A percentile compares a stretch with the other conserved stretches of the same genome.
Evolutionary conservation across 1,140 invertebrate genomes (phyloP).

Genomic region (Halotydeus destructor): DNA sequence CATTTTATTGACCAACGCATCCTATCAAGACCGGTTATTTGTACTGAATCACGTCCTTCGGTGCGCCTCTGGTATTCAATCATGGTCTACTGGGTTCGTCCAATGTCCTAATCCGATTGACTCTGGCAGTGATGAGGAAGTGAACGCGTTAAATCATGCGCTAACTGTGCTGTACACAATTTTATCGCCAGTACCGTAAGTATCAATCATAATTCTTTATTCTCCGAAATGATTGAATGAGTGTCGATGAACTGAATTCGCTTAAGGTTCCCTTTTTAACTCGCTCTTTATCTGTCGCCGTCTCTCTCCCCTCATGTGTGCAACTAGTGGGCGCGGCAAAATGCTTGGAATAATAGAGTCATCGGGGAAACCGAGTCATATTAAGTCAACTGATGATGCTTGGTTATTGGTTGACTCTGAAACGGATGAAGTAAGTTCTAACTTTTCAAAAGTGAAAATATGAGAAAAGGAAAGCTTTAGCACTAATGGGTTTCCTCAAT

Average conservation of each 20-base stretch:
- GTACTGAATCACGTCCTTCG: constrained; percentile 12
- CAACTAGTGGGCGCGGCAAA: neutral
- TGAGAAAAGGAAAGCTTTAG: constrained; percentile 2
- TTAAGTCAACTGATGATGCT: neutral
- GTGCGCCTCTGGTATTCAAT: constrained; percentile 9
- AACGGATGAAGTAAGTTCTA: neutral
- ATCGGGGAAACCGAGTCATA: neutral
- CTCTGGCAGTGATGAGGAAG: neutral
- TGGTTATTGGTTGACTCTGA: constrained; percentile 9
- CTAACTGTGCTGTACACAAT: constrained; percentile 10
- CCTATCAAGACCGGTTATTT: constrained; percentile 9
- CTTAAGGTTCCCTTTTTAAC: no score
- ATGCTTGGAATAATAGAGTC: neutral
- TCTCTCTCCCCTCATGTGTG: neutral
- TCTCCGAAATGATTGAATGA: no score
- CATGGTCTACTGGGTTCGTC: constrained; percentile 2
- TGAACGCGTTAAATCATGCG: constrained; percentile 7
- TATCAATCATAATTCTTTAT: no score
- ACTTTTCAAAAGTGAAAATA: neutral
- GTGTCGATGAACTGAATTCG: no score
- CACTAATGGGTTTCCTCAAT: neutral
- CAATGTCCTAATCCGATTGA: constrained; percentile 9
- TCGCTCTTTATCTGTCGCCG: no score
- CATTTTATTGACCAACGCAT: neutral
- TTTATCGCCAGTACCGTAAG: constrained; percentile 8